Base-by-base conservation (phyloP, 1,140 invertebrate species). In the Leptopilina boulardi region DNA sequence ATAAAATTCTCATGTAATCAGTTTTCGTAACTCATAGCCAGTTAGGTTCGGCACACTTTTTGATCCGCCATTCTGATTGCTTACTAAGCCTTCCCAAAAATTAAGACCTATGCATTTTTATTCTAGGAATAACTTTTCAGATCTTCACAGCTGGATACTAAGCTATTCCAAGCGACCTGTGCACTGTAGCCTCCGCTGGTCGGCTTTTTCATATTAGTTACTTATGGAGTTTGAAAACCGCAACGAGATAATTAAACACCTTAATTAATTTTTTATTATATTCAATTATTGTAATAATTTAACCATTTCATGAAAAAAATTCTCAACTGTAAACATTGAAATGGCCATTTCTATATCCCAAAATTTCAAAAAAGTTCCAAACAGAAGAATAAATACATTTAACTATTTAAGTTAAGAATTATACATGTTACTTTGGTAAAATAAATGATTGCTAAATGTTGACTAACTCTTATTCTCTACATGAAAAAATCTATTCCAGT, bases 81-180 rank as follows among this genome's bases (percentile, higher is more conserved):
- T 51, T 51, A 51, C 47, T 51, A 51, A 51, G 47, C 15, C 15
- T 18, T 15, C n/a, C n/a, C 15, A 51, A 18, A 51, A 3, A 51
- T 51, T 2, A 18, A 51, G 0, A 51, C n/a, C 13, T 1, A 51
- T 51, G 15, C n/a, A 51, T 15, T 51, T 51, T 51, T 18, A 51
- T 18, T 51, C n/a, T 18, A 51, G n/a, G 15, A 51, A 5, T 18
- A n/a, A 18, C 47, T 51, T 51, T 51, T 51, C 47, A 51, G 15
- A 51, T 51, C 47, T 15, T 51, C 47, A 51, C 47, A 51, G 47
- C 47, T 51, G 18, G 47, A 51, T 51, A 18, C 2, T 51, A 18
- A 51, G 47, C 18, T 51, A 51, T 51, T 51, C 47, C 47, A 51
- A 51, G 47, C n/a, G 47, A 18, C n/a, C n/a, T 51, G 47, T 51